These are phyloP conservation scores for Pteria penguin DNA, from an alignment of 2,888 invertebrate species.

Conservation along the genomic window DNA sequence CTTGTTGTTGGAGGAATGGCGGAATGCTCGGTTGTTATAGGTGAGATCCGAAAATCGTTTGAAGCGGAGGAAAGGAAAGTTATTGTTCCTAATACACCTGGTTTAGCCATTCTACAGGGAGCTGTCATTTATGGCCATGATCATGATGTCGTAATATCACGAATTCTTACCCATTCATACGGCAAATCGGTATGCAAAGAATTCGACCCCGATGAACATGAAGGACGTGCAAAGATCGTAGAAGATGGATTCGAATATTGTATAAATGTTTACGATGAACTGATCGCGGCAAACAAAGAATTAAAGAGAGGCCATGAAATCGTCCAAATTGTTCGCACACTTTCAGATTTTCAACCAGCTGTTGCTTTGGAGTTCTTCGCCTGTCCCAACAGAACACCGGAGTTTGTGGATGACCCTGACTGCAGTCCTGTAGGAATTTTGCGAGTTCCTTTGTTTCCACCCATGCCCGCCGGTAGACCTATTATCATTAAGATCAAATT, in stretches of 20 bases:
- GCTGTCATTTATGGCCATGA: conserved; percentile 35
- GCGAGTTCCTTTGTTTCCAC: not conserved
- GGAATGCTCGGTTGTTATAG: conserved; percentile 20
- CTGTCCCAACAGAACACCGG: not conserved
- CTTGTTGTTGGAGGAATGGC: conserved; percentile 37
- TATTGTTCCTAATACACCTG: conserved; percentile 11
- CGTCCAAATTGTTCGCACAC: not conserved
- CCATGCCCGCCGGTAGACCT: not conserved
- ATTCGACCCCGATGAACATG: conserved; percentile 5
- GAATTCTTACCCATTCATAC: conserved; percentile 31
- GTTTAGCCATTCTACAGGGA: conserved; percentile 28
- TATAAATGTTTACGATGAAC: not conserved
- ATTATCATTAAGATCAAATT: not conserved
- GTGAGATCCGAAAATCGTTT: conserved; percentile 1
- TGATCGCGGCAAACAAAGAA: not conserved
- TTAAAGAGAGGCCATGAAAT: not conserved
- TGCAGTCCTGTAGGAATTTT: not conserved
- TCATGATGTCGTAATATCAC: conserved; percentile 17
- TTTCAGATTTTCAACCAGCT: not conserved
- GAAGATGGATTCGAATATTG: not conserved
- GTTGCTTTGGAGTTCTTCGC: not conserved
- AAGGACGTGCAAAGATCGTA: not conserved
- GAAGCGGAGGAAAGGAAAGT: conserved; percentile 12
- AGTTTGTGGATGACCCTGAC: not conserved
- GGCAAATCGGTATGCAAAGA: conserved; percentile 5